These are phyloP conservation scores for Cheilosia pagana DNA, from an alignment of 2,888 invertebrate genomes.

Conservation along the genomic window DNA sequence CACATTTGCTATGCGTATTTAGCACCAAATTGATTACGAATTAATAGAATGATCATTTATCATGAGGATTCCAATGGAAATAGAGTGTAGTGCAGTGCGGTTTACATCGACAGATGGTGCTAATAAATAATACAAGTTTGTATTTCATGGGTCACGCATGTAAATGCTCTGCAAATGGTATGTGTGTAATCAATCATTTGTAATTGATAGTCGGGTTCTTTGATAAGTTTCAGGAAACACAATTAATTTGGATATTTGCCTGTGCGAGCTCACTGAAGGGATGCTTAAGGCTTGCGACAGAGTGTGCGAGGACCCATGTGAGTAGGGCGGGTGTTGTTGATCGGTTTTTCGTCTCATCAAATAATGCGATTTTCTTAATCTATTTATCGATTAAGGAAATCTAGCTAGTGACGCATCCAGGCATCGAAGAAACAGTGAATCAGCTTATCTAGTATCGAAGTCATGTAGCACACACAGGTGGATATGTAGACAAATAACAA, in stretches of 20 bases:
- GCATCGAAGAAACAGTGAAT: no score
- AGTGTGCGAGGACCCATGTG: no score
- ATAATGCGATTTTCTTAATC: no score
- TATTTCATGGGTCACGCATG: background rate
- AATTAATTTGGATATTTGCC: conserved; percentile 38
- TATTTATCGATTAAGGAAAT: no score
- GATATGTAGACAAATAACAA: no score
- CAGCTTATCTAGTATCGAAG: no score
- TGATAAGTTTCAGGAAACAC: conserved; percentile 49
- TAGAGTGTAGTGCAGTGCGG: background rate
- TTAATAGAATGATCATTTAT: conserved; percentile 22
- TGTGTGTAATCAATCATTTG: conserved; percentile 58
- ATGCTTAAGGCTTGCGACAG: background rate
- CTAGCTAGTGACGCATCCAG: no score
- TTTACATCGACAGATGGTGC: conserved; percentile 13
- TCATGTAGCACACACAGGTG: no score
- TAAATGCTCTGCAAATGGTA: conserved; percentile 28
- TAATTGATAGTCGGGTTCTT: conserved; percentile 34
- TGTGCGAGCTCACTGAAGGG: background rate
- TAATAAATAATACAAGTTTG: background rate
- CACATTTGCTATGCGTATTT: background rate
- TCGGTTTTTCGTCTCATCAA: no score
- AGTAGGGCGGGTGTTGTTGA: no score
- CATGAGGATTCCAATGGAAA: conserved; percentile 14
- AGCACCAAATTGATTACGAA: conserved; percentile 29